Conservation (phyloP, 2,888 invertebrate genomes). For the Ophion costatus region DNA sequence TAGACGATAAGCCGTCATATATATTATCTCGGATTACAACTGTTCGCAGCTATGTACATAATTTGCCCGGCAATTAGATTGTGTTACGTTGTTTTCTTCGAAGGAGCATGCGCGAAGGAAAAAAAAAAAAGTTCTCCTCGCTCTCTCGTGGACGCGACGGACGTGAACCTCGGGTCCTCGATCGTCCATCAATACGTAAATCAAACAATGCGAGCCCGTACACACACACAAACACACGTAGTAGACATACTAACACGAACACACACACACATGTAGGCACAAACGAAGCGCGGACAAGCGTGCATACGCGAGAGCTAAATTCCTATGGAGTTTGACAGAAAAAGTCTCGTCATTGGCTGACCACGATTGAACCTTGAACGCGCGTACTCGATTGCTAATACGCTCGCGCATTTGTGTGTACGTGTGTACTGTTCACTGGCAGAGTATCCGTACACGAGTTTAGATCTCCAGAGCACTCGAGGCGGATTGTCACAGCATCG, state of each 20-base stretch:
- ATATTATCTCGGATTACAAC: not conserved
- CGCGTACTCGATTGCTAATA: slow-evolving; percentile 39
- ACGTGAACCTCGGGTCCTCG: not conserved
- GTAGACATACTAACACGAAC: too few relatives aligned
- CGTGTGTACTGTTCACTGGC: not conserved
- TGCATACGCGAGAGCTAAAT: slow-evolving; percentile 14
- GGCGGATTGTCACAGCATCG: slow-evolving; percentile 24
- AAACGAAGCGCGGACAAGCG: not conserved
- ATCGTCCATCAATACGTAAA: slow-evolving; percentile 36
- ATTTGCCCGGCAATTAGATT: slow-evolving; percentile 36
- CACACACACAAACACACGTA: not conserved
- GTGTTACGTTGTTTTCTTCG: slow-evolving; percentile 1
- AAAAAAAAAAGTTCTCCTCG: not conserved
- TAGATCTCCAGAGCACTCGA: slow-evolving; percentile 41
- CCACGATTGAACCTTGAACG: slow-evolving; percentile 57
- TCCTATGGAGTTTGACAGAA: slow-evolving; percentile 40
- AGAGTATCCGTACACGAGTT: slow-evolving; percentile 21
- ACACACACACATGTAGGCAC: not conserved
- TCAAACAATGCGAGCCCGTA: slow-evolving; percentile 8
- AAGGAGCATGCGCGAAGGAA: not conserved
- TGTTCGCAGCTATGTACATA: not conserved
- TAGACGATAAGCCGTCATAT: not conserved
- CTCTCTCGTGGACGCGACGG: not conserved
- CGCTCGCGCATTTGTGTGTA: not conserved
- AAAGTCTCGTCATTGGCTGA: slow-evolving; percentile 36